These are phyloP conservation scores for Tiphia femorata DNA, from an alignment of 2,888 invertebrate species.

Conservation along the genomic window DNA sequence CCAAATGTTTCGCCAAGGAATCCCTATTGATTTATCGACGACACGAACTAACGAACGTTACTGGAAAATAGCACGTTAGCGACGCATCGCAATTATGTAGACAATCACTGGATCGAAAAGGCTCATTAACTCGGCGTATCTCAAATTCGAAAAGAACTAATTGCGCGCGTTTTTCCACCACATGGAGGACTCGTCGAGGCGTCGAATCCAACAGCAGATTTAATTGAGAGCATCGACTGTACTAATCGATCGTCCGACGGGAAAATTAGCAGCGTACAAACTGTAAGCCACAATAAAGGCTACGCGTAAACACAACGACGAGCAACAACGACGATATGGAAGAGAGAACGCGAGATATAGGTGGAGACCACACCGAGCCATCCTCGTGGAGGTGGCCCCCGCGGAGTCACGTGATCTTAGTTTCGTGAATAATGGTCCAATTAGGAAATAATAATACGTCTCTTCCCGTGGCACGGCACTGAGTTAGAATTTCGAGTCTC, in stretches of 20 bases:
- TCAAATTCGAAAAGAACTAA: no score
- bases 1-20: no score
- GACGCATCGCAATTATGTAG: no score
- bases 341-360: not conserved
- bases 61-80: no score
- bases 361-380: not conserved
- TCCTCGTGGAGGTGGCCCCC: not conserved
- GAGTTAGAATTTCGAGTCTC: slow-evolving; percentile 46
- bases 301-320: slow-evolving; percentile 23
- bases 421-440: slow-evolving; percentile 56
- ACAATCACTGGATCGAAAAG: no score
- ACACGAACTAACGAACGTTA: no score
- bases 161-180: no score
- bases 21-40: no score
- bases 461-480: slow-evolving; percentile 35
- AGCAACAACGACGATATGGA: slow-evolving; percentile 4
- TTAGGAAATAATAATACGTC: slow-evolving; percentile 56
- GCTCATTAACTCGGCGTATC: no score
- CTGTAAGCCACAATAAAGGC: slow-evolving; percentile 10
- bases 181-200: no score
- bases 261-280: not conserved
- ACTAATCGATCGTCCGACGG: not conserved
- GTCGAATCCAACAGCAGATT: no score
- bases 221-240: no score
- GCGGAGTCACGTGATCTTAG: slow-evolving; percentile 42